phyloP scores from a whole-genome alignment of 1,140 invertebrate genomes.

The Dendrolimus punctatus region DNA sequence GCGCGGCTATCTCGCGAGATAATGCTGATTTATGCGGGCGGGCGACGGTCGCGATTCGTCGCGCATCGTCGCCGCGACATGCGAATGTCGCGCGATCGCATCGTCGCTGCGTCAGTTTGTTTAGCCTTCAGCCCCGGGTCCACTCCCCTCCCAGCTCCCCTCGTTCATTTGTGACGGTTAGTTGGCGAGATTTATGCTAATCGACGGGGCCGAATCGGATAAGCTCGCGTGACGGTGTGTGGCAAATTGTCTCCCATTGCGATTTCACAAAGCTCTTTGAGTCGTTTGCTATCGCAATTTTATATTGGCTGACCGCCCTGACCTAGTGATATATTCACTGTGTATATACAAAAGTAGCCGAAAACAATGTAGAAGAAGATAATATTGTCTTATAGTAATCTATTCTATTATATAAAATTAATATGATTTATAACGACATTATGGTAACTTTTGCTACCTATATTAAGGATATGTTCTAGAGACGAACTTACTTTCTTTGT shows the following conservation, averaged over 20 bases:
- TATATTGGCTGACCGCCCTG: constrained; percentile 25
- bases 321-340: constrained; percentile 10
- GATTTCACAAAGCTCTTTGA: constrained; percentile 40
- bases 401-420: too few relatives aligned
- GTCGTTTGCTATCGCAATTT: constrained; percentile 26
- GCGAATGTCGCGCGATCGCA: constrained; percentile 38
- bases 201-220: constrained; percentile 57
- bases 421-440: too few relatives aligned
- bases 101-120: constrained; percentile 38
- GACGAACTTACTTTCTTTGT: too few relatives aligned
- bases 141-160: constrained; percentile 24
- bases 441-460: too few relatives aligned
- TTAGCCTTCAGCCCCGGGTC: constrained; percentile 19
- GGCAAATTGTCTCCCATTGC: constrained; percentile 57
- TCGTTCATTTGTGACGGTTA: constrained; percentile 61
- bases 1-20: constrained; percentile 68
- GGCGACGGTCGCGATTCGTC: constrained; percentile 60
- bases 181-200: constrained; percentile 70
- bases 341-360: too few relatives aligned
- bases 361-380: too few relatives aligned
- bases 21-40: constrained; percentile 69
- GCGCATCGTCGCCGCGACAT: constrained; percentile 53
- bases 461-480: too few relatives aligned
- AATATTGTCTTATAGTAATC: too few relatives aligned
- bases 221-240: constrained; percentile 62